Base-by-base conservation (phyloP, 2,888 invertebrate species). In the Rhorus exstirpatorius region DNA sequence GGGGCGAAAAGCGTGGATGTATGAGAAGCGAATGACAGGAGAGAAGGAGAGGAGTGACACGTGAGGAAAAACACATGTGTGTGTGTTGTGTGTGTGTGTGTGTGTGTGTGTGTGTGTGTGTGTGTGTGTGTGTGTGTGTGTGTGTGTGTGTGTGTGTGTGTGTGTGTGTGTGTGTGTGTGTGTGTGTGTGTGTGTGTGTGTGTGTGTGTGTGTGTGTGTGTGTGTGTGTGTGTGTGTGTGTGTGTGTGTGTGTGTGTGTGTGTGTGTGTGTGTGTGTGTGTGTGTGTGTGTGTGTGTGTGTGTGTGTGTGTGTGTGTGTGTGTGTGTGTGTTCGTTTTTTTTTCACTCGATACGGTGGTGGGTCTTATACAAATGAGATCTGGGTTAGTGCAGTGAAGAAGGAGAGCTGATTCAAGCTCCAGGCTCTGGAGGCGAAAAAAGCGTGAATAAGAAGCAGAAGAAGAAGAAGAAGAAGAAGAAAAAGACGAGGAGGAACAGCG, bases 311-410 rank as follows among this genome's bases (percentile, higher is more conserved):
- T 72, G 38, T 10, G n/a, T 31, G 35, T 35, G 6, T 60, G 38
- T 58, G 26, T n/a, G 35, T n/a, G 12, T 31, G 38, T 46, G n/a
- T 71, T 26, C 3, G 51, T 53, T 53, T 21, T 55, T 41, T 31
- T 17, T 44, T 7, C 8, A 74, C 76, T 60, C 83, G 80, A 82
- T 74, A 78, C 86, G 49, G 75, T 68, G 63, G 85, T 86, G 86
- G 86, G 86, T 88, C 88, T 89, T 89, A 90, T 91, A 89, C 89
- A 91, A 91, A 91, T 91, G 89, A 91, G 90, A 91, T 91, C 86
- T 88, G 68, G 75, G 71, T 26, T n/a, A n/a, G n/a, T 67, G 74
- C 44, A 26, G 76, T 46, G 63, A 53, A 60, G 75, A 58, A 63
- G 68, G 55, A n/a, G 17, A 41, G 38, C 12, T 26, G 58, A 24